Base-by-base conservation (phyloP, 1,140 invertebrate genomes). In the Nasonia vitripennis region DNA sequence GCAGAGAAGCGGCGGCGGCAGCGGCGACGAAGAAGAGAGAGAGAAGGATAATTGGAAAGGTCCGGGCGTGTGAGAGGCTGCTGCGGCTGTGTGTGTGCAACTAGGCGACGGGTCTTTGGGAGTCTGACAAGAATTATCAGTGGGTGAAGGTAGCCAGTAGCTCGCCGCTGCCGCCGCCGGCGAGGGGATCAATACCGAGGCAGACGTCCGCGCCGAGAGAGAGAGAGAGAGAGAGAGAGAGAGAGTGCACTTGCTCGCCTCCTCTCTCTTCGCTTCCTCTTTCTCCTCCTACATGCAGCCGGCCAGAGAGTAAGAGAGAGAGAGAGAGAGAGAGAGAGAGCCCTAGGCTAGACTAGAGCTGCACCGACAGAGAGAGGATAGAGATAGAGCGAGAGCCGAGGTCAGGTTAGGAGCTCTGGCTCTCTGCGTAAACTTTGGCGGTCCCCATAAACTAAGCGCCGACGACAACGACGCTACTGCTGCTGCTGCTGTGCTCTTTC, bases 121-220 rank as follows among this genome's bases (percentile, higher is more conserved):
- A 92, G 92, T 92, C 92, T 92, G 92, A 93, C 92, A 93, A 93
- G 92, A 93, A 93, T 93, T 93, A 93, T 93, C 93, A 93, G 93
- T 92, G 92, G 92, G 92, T 91, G 91, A 93, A 93, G 92, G 92
- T 93, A 92, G 92, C 92, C 92, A 91, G 92, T 87, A 87, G 84
- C 79, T 41, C 23, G 79, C 67, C 74, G n/a, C n/a, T 90, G 89
- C 91, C 91, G 89, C 87, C 86, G 90, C 88, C 88, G 90, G 91
- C 51, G 51, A 62, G 55, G 17, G 55, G 55, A 62, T 62, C 55
- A 62, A 62, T 62, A 62, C 55, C 55, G 55, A 62, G 55, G 55
- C 55, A 62, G 55, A 62, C 55, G 55, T 62, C 55, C 55, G 55
- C 55, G 55, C 20, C 55, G 55, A 45, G 74, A 77, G 74, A 77